Percentiles rank a stretch among this genome's conserved stretches.
phyloP scores from a whole-genome alignment of 2,888 invertebrate species.

The Phyllotreta striolata region DNA sequence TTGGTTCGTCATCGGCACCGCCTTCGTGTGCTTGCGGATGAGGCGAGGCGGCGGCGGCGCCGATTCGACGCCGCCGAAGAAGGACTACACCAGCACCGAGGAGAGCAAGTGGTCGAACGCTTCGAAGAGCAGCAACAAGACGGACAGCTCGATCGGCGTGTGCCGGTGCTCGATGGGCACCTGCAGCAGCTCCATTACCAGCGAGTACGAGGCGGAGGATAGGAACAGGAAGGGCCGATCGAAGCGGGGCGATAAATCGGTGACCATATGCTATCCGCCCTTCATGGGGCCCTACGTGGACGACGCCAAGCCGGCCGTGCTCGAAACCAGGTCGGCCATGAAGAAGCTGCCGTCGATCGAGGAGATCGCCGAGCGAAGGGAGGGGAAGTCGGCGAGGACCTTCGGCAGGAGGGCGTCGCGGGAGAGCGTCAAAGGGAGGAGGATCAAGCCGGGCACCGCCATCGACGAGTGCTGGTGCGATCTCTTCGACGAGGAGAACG shows the following conservation, averaged over 20 bases:
- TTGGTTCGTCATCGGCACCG: slow-evolving; percentile 58
- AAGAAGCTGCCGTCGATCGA: slow-evolving; percentile 48
- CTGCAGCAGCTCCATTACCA: slow-evolving; percentile 28
- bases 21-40: slow-evolving; percentile 57
- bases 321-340: slow-evolving; percentile 47
- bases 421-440: slow-evolving; percentile 17
- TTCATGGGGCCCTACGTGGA: slow-evolving; percentile 7
- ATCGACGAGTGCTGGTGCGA: slow-evolving; percentile 34
- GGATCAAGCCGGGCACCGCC: slow-evolving; percentile 12
- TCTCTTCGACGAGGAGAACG: slow-evolving; percentile 4
- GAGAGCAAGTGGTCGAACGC: slow-evolving; percentile 35
- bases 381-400: background rate
- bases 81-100: slow-evolving; percentile 20
- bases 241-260: slow-evolving; percentile 22
- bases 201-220: slow-evolving; percentile 27
- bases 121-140: slow-evolving; percentile 26
- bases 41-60: slow-evolving; percentile 29
- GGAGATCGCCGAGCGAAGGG: slow-evolving; percentile 45
- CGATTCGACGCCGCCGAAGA: slow-evolving; percentile 7
- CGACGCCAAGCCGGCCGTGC: slow-evolving; percentile 41
- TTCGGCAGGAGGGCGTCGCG: slow-evolving; percentile 5
- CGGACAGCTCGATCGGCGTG: slow-evolving; percentile 15
- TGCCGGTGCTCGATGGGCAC: slow-evolving; percentile 14
- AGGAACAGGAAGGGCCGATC: slow-evolving; percentile 14
- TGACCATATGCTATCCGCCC: slow-evolving; percentile 35